Conservation (phyloP, 2,113 vertebrate genomes). For the Poeciliopsis retropinna region DNA sequence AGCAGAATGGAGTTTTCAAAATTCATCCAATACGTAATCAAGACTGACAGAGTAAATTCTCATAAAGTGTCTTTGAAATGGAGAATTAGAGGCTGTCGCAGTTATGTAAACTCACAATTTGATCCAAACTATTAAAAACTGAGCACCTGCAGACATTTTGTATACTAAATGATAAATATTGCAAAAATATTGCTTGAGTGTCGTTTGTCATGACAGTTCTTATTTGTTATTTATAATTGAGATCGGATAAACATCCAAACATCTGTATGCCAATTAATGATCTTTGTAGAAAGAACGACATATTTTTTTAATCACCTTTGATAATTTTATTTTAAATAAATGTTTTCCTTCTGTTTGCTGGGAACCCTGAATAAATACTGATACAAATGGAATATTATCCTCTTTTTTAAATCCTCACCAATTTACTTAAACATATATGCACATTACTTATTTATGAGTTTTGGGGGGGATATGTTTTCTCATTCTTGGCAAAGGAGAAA, state of each 20-base stretch:
- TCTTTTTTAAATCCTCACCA: background rate
- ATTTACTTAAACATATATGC: background rate
- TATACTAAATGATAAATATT: too few species aligned
- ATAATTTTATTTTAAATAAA: background rate
- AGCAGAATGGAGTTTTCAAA: background rate
- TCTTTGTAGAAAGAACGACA: background rate
- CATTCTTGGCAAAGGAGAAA: conserved; percentile 33
- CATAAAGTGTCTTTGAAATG: too few species aligned
- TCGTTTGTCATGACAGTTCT: too few species aligned
- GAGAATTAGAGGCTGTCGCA: too few species aligned
- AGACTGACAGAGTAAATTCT: too few species aligned
- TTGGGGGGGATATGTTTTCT: background rate
- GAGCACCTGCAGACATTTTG: too few species aligned
- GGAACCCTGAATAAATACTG: background rate
- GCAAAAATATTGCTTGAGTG: too few species aligned
- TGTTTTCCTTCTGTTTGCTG: background rate
- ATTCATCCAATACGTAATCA: background rate
- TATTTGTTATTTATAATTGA: too few species aligned
- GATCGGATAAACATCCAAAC: background rate
- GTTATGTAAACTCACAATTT: too few species aligned
- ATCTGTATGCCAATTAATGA: background rate
- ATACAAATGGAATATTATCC: background rate
- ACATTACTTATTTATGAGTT: background rate
- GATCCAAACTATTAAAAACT: too few species aligned
- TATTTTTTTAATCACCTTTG: background rate